Conservation (phyloP, 1,140 invertebrate species). For the Tetranychus cinnabarinus region DNA sequence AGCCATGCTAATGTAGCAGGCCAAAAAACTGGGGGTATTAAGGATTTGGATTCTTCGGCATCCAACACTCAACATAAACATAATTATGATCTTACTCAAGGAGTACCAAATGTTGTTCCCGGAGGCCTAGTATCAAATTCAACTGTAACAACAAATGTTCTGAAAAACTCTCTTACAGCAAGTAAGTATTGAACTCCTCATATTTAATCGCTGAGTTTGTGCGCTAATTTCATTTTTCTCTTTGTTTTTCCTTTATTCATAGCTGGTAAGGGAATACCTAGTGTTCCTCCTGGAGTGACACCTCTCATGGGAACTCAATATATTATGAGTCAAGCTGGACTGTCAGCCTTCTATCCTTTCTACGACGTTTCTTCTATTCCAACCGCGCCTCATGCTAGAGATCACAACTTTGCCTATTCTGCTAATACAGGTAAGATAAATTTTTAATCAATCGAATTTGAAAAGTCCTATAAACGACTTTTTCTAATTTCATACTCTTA, state of each 20-base stretch:
- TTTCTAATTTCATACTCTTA: background rate
- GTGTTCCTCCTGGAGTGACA: background rate
- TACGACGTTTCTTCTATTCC: background rate
- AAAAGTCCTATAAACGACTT: background rate
- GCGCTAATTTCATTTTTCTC: background rate
- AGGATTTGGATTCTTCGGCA: background rate
- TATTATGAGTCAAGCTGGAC: conserved; percentile 1
- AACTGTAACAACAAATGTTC: conserved; percentile 1
- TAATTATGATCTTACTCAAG: background rate
- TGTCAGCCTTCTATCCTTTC: background rate
- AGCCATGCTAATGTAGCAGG: background rate
- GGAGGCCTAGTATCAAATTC: background rate
- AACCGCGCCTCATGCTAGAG: background rate
- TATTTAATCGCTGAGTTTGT: background rate
- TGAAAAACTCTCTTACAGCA: conserved; percentile 1
- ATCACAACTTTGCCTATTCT: background rate
- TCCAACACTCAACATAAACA: background rate
- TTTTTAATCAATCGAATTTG: background rate
- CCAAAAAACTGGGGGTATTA: background rate
- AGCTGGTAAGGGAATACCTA: background rate
- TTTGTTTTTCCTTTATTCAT: background rate
- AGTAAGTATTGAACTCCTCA: background rate
- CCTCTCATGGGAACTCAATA: background rate
- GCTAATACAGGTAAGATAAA: background rate
- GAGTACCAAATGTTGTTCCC: background rate